Percentiles rank a stretch among this genome's conserved stretches.
These are phyloP conservation scores for Argentina silus DNA, from an alignment of 2,797 vertebrate genomes.

Conservation along the genomic window DNA sequence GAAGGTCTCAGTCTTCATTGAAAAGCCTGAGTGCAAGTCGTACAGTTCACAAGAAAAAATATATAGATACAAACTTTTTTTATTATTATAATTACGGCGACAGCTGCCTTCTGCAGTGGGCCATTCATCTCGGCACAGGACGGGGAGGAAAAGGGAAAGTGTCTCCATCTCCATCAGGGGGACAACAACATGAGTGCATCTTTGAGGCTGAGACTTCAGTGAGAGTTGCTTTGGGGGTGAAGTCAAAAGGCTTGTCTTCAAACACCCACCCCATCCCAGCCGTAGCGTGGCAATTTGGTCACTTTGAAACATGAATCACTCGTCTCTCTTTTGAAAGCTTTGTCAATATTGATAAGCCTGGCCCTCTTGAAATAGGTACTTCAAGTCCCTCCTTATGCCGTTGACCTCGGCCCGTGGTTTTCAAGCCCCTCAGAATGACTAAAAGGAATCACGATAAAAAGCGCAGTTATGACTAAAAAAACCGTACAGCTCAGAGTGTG, in stretches of 20 bases:
- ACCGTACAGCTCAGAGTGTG: too few species aligned
- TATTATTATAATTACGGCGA: conserved; percentile 37
- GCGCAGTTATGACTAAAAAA: too few species aligned
- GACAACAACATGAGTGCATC: conserved; percentile 27
- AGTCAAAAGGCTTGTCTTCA: conserved; percentile 53
- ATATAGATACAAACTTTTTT: conserved; percentile 17
- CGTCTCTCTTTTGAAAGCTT: conserved; percentile 39
- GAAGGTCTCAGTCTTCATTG: conserved; percentile 51
- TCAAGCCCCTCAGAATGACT: too few species aligned
- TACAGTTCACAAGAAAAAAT: conserved; percentile 24
- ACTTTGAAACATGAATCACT: conserved; percentile 48
- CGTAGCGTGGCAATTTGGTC: conserved; percentile 47
- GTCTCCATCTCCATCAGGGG: conserved; percentile 14
- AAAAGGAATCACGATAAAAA: too few species aligned
- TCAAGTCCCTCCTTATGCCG: conserved; percentile 28
- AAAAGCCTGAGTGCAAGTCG: conserved; percentile 26
- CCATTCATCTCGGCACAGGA: conserved; percentile 21
- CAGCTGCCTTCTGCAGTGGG: conserved; percentile 5
- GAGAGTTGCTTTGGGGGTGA: conserved; percentile 27
- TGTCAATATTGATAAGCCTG: conserved; percentile 52
- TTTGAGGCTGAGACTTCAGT: conserved; percentile 24
- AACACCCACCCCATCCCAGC: conserved; percentile 29
- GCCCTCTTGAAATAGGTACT: conserved; percentile 29
- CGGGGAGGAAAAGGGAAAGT: conserved; percentile 19
- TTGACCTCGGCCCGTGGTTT: neutral